Percentiles rank a stretch among this genome's conserved stretches.
Evolutionary conservation across 1,140 invertebrate species (phyloP).

Genomic region (Chelonus insularis): DNA sequence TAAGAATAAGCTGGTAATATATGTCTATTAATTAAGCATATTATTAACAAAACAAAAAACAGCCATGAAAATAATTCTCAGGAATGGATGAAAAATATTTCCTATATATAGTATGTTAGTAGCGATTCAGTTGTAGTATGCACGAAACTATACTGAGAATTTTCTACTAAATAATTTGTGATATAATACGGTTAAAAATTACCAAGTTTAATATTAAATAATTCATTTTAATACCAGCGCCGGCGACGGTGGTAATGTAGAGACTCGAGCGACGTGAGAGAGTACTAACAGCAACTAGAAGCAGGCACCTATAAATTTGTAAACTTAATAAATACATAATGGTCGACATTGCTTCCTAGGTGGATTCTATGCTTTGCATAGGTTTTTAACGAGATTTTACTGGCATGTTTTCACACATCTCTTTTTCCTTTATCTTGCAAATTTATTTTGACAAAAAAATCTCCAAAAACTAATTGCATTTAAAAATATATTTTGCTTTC

Average conservation of each 20-base stretch:
- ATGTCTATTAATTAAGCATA: too few species aligned
- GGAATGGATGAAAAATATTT: background rate
- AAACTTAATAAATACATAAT: conserved; percentile 63
- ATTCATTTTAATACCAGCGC: conserved; percentile 59
- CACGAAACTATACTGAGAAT: conserved; percentile 23
- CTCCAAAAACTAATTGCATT: too few species aligned
- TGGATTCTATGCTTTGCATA: conserved; percentile 25
- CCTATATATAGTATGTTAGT: background rate
- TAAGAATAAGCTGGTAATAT: too few species aligned
- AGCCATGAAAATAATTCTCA: background rate
- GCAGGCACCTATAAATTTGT: conserved; percentile 59
- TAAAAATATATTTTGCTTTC: too few species aligned
- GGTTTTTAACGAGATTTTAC: conserved; percentile 27
- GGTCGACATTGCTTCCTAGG: conserved; percentile 59
- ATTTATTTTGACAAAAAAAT: background rate
- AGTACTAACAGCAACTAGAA: conserved; percentile 47
- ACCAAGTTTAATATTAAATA: conserved; percentile 62
- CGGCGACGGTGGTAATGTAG: conserved; percentile 37
- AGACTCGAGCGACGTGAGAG: conserved; percentile 26
- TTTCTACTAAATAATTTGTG: conserved; percentile 53
- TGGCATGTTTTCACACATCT: background rate
- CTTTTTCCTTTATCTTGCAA: background rate
- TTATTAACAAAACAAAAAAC: too few species aligned
- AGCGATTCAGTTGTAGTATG: conserved; percentile 8
- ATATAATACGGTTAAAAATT: conserved; percentile 60